These are phyloP conservation scores for Rattus norvegicus DNA, from an alignment of 2,113 vertebrate species.

Conservation along the genomic window GRCr8 NC_086025.1:121420001-121420500, in stretches of 20 bases:
- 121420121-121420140: not conserved
- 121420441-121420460: not conserved
- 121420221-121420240: not conserved
- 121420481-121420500: not conserved
- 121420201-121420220: not conserved
- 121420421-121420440: not conserved
- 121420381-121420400: not conserved
- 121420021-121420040: not conserved
- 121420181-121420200: not conserved
- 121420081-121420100: not conserved
- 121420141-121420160: not conserved
- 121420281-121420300: not conserved
- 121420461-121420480: not conserved
- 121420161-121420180: not conserved
- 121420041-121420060: not conserved
- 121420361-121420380: not conserved
- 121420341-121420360: not conserved
- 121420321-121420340: accelerated
- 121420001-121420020: no score
- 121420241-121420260: not conserved
- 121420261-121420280: no score
- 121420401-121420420: not conserved
- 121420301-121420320: no score
- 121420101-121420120: not conserved
- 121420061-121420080: not conserved